Base-by-base conservation (phyloP, 2,888 invertebrate species). In the Parascotia fuliginaria region DNA sequence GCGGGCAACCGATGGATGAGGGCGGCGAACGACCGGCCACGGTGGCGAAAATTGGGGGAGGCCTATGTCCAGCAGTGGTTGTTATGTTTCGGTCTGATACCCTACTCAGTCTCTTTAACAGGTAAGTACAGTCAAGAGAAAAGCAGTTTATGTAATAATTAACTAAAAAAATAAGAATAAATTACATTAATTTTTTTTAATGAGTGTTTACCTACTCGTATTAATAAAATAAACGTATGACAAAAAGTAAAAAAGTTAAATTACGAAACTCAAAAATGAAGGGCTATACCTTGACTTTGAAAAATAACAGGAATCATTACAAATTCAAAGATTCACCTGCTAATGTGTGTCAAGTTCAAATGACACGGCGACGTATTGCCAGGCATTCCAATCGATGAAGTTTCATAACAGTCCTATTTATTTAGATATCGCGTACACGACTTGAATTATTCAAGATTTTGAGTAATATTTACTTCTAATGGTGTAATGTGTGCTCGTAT, bases 271-370 rank as follows among this genome's bases (percentile, higher is more conserved):
- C 2, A 19, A 3, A 19, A 19, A 19, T 19, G 19, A 24, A 24
- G 24, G 24, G 7, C 24, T 7, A 24, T 19, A 7, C 36, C 43
- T 36, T 38, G 44, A 44, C 44, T 22, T 44, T 44, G 44, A 31
- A 44, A n/a, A 13, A 1, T 14, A 31, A 24, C 44, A 13, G 31
- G 38, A 32, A 44, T 14, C 22, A 31, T 29, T 14, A 29, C 1
- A 19, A 13, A 32, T 38, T 44, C 37, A 32, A 1, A 1, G 9
- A 22, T 28, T 9, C 50, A 52, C 55, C 44, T 50, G 55, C 3
- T 22, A 0, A 65, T 32, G 37, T 60, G 4, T 52, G 65, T 27
- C 69, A 68, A 65, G 65, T 64, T 60, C 60, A 53, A 27, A 12
- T n/a, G 24, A n/a, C 46, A 47, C 19, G 24, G n/a, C 11, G 24